These are phyloP conservation scores for Styela plicata DNA, from an alignment of 23 tunicate genomes.

Conservation along the genomic window DNA sequence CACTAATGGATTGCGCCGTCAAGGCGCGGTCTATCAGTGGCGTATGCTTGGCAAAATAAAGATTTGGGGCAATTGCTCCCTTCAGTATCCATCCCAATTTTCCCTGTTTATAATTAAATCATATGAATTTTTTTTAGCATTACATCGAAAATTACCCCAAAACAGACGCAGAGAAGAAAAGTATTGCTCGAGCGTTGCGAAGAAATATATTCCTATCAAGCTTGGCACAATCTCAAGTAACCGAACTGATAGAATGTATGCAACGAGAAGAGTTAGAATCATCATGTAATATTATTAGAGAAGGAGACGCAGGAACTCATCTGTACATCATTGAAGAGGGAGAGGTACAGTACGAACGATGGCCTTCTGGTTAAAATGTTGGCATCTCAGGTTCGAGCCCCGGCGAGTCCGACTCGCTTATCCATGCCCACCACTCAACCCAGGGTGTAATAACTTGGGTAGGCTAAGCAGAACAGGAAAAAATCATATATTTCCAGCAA, in stretches of 20 bases:
- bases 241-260: slow-evolving; percentile 71
- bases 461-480: no score
- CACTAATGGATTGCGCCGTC: no score
- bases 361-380: no score
- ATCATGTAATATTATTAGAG: slow-evolving; percentile 55
- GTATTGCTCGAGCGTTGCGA: slow-evolving; percentile 49
- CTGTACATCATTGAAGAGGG: slow-evolving; percentile 83
- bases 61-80: not conserved
- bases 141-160: slow-evolving; percentile 24
- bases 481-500: no score
- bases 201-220: slow-evolving; percentile 63
- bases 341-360: slow-evolving; percentile 50
- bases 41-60: no score
- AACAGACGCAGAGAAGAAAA: slow-evolving; percentile 21
- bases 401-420: no score
- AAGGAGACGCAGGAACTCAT: slow-evolving; percentile 77
- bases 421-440: no score
- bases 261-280: slow-evolving; percentile 16
- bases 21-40: no score
- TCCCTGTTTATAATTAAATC: no score
- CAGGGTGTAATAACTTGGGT: no score
- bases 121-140: not conserved
- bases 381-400: no score
- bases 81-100: not conserved
- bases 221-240: slow-evolving; percentile 54